Evolutionary conservation across 2,797 vertebrate species (phyloP), one percentile per base, ranked within the genome.

Genomic region (Chaetophractus vellerosus): DNA sequence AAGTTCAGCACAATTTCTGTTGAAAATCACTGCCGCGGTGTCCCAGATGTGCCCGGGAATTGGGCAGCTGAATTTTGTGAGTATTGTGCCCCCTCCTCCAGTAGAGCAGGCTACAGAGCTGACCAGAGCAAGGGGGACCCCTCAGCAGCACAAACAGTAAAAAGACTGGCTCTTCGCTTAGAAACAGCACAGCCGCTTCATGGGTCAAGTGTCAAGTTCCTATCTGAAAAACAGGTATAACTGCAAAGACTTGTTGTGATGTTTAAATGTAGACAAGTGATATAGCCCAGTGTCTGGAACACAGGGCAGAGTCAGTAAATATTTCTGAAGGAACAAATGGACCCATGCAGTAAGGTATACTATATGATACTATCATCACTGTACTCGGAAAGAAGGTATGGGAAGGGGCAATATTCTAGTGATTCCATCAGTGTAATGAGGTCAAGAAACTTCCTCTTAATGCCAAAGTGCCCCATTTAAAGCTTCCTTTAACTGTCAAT

Each of bases 1-100:
- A 71, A 97, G 92, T 83, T 96, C 75, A 95, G 91, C 69, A 82
- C 45, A 69, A 92, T 94, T 91, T 83, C 38, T 88, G 78, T 16
- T 90, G 64, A 91, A 95, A 96, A 79, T 61, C 66, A 45, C 38
- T 59, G 61, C 19, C 61, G 72, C 26, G 24, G 28, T 26, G 78
- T 61, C 72, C 82, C 57, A 82, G n/a, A 85, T 38, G 52, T 66
- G 78, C 50, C 63, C 10, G 5, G 79, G 63, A 88, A 74, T 4
- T 1, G 33, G 21, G 41, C 9, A 72, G 41, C 84, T 82, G 38
- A 92, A 36, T 1, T 26, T 14, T 45, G 88, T 31, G 21, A 80
- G 68, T 85, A 64, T 15, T 6, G 9, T 19, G 24, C 21, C 33
- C 33, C 41, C 33, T 31, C 18, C 24, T 87, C 68, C 10, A 91